Base-by-base conservation (phyloP, 35 echinoderm and acorn worm species). In the Apostichopus californicus region DNA sequence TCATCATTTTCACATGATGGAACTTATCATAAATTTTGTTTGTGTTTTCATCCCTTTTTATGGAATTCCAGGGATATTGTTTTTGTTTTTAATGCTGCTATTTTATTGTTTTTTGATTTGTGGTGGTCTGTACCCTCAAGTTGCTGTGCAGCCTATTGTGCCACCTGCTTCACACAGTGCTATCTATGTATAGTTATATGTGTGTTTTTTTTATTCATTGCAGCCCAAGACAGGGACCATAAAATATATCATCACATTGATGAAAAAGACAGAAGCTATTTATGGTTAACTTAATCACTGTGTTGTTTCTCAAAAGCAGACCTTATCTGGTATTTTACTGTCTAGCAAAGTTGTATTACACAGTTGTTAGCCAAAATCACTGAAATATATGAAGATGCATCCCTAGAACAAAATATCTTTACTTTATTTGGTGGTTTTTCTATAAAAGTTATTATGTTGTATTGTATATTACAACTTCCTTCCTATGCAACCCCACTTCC, bases 161-260 rank as follows among this genome's bases (percentile, higher is more conserved):
- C 64, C 11, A 68, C 64, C 18, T 11, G 64, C 64, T 68, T 18
- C 64, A 11, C 64, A 68, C 64, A 68, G 64, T 68, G 64, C 9
- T 68, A 14, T 18, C 34, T 46, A 68, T 68, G 64, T 46, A 46
- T 46, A 4, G 34, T 3, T 68, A 68, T 68, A 4, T 68, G 64
- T 68, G 64, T 68, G 8, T 68, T 68, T 66, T 68, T 14, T 68
- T 68, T 68, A 13, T 68, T 68, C 64, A 68, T 68, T 68, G 64
- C 64, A 68, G 64, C 13, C 78, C 26, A 34, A 14, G 18, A 83
- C 18, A 14, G 80, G 80, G 80, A 83, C 80, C 80, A 83, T 14
- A 55, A 34, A n/a, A 83, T 83, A 83, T n/a, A 15, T 83, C 80
- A 83, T 83, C 80, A 83, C 18, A 83, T 83, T 83, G 80, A 83